Conservation (phyloP, 2,888 invertebrate genomes). For the Masnerella sp. region DNA sequence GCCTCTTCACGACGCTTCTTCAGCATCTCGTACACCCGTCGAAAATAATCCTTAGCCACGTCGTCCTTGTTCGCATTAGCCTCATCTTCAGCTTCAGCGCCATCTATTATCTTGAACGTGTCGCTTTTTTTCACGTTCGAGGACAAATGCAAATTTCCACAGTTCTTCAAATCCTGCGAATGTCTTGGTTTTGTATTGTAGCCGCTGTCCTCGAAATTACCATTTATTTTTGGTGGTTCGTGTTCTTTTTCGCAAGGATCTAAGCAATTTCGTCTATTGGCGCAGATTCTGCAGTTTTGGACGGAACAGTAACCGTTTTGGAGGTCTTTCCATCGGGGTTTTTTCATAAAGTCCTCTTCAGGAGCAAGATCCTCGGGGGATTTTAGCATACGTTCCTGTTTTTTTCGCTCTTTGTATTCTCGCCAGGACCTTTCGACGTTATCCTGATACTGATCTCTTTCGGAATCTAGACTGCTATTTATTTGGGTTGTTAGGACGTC, state of each 20-base stretch:
- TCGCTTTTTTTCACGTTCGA: slow-evolving; percentile 73
- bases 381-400: slow-evolving; percentile 63
- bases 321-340: slow-evolving; percentile 70
- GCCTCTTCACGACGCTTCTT: slow-evolving; percentile 67
- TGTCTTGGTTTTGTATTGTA: slow-evolving; percentile 69
- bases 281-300: slow-evolving; percentile 63
- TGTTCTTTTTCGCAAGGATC: slow-evolving; percentile 40
- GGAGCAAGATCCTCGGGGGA: slow-evolving; percentile 52
- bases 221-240: slow-evolving; percentile 37
- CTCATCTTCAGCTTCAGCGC: slow-evolving; percentile 63
- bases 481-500: slow-evolving; percentile 65
- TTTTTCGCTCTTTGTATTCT: slow-evolving; percentile 71
- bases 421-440: slow-evolving; percentile 71
- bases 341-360: slow-evolving; percentile 69
- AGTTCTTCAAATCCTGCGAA: slow-evolving; percentile 53
- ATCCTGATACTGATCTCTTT: slow-evolving; percentile 65
- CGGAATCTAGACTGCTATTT: slow-evolving; percentile 62
- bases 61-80: slow-evolving; percentile 43
- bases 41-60: slow-evolving; percentile 72
- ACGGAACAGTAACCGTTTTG: slow-evolving; percentile 60
- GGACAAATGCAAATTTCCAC: slow-evolving; percentile 60
- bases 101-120: slow-evolving; percentile 72
- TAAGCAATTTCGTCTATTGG: slow-evolving; percentile 59
- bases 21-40: slow-evolving; percentile 72
- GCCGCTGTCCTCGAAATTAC: not conserved